Evolutionary conservation across 23 tunicate genomes (phyloP).

Genomic region (Halocynthia aurantium): DNA sequence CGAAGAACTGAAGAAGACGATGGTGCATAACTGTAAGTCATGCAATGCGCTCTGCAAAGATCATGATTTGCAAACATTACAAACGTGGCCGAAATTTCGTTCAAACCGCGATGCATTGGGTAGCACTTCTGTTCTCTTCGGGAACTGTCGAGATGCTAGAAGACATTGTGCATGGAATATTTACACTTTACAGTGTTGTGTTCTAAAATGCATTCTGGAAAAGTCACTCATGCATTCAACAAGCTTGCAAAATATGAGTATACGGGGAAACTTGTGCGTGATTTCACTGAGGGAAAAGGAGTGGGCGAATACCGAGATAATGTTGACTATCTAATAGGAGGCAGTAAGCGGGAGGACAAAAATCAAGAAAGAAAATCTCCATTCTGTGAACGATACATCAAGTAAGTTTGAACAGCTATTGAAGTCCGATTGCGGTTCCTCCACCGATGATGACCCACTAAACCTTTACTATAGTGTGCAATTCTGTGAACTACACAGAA

Average conservation of each 20-base stretch:
- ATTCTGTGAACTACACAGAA: slow-evolving; percentile 6
- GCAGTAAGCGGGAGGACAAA: neutral
- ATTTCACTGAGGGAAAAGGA: neutral
- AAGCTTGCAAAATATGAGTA: neutral
- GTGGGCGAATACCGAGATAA: neutral
- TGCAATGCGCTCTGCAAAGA: slow-evolving; percentile 32
- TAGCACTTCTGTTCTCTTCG: slow-evolving; percentile 11
- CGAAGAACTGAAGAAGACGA: slow-evolving; percentile 9
- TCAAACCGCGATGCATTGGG: no score
- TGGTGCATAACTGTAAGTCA: slow-evolving; percentile 43
- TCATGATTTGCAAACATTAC: slow-evolving; percentile 10
- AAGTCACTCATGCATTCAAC: neutral
- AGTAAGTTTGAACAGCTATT: neutral
- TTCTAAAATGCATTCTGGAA: neutral
- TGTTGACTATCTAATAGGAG: neutral
- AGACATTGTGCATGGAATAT: neutral
- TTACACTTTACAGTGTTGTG: neutral
- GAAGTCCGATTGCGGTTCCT: neutral
- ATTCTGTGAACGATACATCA: slow-evolving; percentile 5
- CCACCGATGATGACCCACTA: neutral
- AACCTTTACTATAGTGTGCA: slow-evolving; percentile 8
- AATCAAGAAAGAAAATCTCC: slow-evolving; percentile 8
- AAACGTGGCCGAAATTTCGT: neutral
- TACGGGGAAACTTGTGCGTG: no score
- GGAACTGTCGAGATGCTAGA: neutral